Conservation (phyloP, 2,113 vertebrate species). For the Forbesichthys papilliferus region DNA sequence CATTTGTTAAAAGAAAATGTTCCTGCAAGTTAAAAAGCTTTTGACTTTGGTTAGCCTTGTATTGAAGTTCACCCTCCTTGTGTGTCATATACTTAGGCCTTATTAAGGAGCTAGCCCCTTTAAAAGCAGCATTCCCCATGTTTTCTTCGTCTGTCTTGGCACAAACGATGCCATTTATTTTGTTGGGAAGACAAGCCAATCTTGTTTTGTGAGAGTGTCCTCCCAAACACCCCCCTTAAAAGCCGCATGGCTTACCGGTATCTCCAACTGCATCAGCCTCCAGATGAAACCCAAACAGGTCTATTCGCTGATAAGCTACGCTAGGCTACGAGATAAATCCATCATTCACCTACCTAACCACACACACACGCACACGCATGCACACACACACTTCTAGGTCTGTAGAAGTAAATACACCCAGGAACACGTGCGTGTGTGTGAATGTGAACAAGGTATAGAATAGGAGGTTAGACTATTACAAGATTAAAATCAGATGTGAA, state of each 20-base stretch:
- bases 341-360: constrained; percentile 68
- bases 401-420: background rate
- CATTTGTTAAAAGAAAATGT: background rate
- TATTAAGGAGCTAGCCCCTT: constrained; percentile 51
- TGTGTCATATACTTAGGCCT: constrained; percentile 8
- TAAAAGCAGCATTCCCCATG: constrained; percentile 51
- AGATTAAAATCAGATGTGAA: constrained; percentile 60
- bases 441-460: background rate
- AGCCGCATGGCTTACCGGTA: constrained; percentile 65
- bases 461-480: constrained; percentile 27
- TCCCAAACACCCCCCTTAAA: constrained; percentile 38
- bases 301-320: constrained; percentile 68
- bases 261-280: constrained; percentile 64
- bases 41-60: constrained; percentile 46
- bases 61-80: constrained; percentile 21
- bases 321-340: constrained; percentile 69
- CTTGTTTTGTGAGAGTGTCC: constrained; percentile 56
- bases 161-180: constrained; percentile 65
- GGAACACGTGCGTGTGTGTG: background rate
- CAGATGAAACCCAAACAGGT: constrained; percentile 71
- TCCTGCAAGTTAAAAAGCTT: constrained; percentile 6
- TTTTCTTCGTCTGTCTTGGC: constrained; percentile 64
- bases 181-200: constrained; percentile 69
- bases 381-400: constrained; percentile 12
- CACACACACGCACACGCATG: background rate